Conservation (phyloP, 2,888 invertebrate genomes). For the Arctia plantaginis region DNA sequence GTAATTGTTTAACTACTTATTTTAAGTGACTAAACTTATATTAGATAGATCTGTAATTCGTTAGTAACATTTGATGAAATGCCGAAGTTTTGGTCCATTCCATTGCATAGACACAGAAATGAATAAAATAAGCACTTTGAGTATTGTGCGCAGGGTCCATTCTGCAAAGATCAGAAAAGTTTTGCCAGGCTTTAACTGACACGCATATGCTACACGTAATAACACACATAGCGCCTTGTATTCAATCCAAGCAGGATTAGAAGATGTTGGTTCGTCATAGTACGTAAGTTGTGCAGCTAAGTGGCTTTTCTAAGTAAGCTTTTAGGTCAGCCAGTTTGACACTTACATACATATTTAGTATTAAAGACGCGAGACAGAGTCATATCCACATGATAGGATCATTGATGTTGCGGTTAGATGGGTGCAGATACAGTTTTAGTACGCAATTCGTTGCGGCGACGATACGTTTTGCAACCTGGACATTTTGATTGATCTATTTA, state of each 20-base stretch:
- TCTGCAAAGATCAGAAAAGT: neutral
- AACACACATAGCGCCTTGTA: neutral
- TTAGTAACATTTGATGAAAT: neutral
- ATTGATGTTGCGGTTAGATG: no score
- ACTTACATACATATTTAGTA: no score
- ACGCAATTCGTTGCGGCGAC: no score
- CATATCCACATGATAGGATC: no score
- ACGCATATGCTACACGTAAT: neutral
- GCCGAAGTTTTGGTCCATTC: neutral
- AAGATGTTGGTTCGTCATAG: neutral
- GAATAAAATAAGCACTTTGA: neutral
- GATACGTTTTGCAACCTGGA: no score
- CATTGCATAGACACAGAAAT: neutral
- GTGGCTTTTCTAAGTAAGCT: no score
- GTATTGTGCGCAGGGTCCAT: neutral
- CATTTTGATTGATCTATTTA: no score
- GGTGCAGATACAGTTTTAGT: no score
- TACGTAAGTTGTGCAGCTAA: no score
- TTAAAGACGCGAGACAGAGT: no score
- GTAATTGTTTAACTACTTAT: neutral
- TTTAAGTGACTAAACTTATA: neutral
- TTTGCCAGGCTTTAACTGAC: neutral
- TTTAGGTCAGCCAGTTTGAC: no score
- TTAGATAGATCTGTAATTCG: neutral
- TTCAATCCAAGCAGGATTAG: neutral